Evolutionary conservation across 2,113 vertebrate species (phyloP), one percentile per base, ranked within the genome.

Genomic region (Myodes glareolus): DNA sequence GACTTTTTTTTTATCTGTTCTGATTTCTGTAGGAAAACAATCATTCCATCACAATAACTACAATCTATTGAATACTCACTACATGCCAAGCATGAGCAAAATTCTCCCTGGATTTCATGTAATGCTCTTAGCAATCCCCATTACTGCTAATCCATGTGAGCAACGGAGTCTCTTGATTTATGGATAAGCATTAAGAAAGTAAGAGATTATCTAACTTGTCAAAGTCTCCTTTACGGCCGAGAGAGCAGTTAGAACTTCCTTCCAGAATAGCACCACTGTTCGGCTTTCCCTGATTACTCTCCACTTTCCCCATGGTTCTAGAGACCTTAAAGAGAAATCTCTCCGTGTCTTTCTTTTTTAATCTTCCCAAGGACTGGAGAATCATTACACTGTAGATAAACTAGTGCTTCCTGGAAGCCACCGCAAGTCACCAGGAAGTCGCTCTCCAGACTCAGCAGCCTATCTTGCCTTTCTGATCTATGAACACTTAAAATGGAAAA

Each of bases 81-180:
- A 42, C 25, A 36, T 73, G 45, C n/a, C 33, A 92, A 61, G 29
- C 90, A 85, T 55, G 91, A 42, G n/a, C 73, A 73, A 78, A 88
- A 47, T 78, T 87, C 63, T 73, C 92, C 81, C 23, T 95, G 89
- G 78, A 95, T 88, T 65, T 88, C 29, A 52, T 2, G 25, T 58
- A 68, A 67, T 78, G 19, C 23, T 84, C 47, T 70, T 47, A 55
- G 36, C 25, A 77, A 7, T 13, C 31, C 78, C 17, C 31, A 5
- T 55, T 73, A 73, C n/a, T n/a, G n/a, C 21, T 39, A 73, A 73
- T 3, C n/a, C 70, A 73, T 42, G 45, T 61, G 68, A 85, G 2
- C 47, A 31, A n/a, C 19, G n/a, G n/a, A 84, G 19, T 63, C 17
- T 27, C 36, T 42, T 82, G n/a, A 33, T 94, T 88, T 50, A 70